These are phyloP conservation scores for Aplochiton taeniatus DNA, from an alignment of 2,797 vertebrate genomes.

Conservation along the genomic window DNA sequence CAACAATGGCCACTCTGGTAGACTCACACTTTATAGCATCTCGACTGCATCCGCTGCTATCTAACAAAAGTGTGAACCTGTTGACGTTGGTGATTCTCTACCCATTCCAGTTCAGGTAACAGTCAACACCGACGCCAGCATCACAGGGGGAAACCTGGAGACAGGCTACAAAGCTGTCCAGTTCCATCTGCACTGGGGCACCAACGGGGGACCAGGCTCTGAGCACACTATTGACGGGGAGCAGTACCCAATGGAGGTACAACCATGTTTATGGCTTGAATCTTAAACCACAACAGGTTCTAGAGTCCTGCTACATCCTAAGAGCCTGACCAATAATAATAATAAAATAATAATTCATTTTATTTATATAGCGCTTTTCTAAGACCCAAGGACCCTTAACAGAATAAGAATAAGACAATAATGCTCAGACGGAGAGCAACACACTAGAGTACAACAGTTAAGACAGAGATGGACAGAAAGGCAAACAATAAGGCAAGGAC, in stretches of 20 bases:
- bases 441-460: too few species aligned
- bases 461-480: too few species aligned
- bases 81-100: neutral
- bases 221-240: slow-evolving; percentile 90
- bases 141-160: slow-evolving; percentile 74
- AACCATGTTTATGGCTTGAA: neutral
- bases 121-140: slow-evolving; percentile 42
- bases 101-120: slow-evolving; percentile 75
- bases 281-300: too few species aligned
- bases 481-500: too few species aligned
- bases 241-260: slow-evolving; percentile 88
- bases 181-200: slow-evolving; percentile 92
- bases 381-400: too few species aligned
- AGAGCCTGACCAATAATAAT: neutral
- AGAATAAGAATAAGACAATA: too few species aligned
- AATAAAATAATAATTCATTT: too few species aligned
- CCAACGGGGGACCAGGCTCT: slow-evolving; percentile 69
- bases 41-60: too few species aligned
- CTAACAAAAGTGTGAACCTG: too few species aligned
- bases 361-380: too few species aligned
- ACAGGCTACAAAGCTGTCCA: slow-evolving; percentile 79
- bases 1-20: slow-evolving; percentile 89
- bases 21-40: neutral
- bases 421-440: too few species aligned
- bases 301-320: neutral